A percentile compares a stretch with the other conserved stretches of the same genome.
These are phyloP conservation scores for Spilosoma lubricipeda DNA, from an alignment of 2,888 invertebrate genomes.

Conservation along the genomic window DNA sequence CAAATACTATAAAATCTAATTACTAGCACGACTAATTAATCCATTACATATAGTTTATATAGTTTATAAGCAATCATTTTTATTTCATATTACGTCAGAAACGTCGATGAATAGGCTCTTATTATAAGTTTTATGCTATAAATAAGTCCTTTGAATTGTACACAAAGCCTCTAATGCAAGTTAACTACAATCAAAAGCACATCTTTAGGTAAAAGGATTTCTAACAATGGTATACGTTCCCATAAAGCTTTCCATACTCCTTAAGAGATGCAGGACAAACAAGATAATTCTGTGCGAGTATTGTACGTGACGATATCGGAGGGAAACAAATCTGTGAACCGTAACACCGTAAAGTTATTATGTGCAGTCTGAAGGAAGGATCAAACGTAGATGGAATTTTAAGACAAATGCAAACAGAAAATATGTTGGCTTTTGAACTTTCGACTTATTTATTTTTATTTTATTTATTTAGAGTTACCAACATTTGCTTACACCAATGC, in stretches of 20 bases:
- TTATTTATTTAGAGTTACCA: too few relatives aligned
- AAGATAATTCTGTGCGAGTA: conserved; percentile 55
- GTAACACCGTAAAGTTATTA: conserved; percentile 46
- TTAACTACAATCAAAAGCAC: conserved; percentile 44
- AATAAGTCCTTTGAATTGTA: conserved; percentile 25
- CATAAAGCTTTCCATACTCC: conserved; percentile 35
- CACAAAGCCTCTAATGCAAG: conserved; percentile 30
- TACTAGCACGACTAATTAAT: too few relatives aligned
- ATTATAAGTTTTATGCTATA: neutral
- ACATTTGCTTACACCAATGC: too few relatives aligned
- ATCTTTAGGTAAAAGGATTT: conserved; percentile 47
- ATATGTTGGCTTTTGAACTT: conserved; percentile 41
- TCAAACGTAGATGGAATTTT: conserved; percentile 58
- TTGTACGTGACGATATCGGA: conserved; percentile 52
- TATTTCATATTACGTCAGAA: neutral
- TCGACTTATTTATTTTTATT: too few relatives aligned
- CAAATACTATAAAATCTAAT: too few relatives aligned
- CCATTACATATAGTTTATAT: too few relatives aligned
- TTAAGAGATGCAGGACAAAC: conserved; percentile 54
- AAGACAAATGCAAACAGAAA: conserved; percentile 53
- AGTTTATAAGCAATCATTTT: neutral
- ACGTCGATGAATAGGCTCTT: neutral
- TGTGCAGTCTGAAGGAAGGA: conserved; percentile 55
- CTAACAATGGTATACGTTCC: conserved; percentile 40
- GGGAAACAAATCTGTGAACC: conserved; percentile 56